phyloP scores from a whole-genome alignment of 2,888 invertebrate species.

The Tillus elongatus region DNA sequence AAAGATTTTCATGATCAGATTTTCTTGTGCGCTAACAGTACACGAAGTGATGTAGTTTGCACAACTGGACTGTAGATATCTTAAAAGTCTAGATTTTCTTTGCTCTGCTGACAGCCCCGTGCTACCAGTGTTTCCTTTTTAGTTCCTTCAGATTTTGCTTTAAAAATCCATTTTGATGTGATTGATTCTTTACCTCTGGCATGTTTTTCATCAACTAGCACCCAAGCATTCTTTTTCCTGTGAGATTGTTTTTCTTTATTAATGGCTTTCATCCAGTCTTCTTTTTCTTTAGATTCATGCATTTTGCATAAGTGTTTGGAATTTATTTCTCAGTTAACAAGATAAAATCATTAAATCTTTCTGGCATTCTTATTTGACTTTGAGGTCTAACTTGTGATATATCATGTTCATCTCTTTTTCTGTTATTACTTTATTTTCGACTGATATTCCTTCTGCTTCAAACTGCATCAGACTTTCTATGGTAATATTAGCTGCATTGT shows the following conservation, averaged over 20 bases:
- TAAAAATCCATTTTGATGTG: neutral
- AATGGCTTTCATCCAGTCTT: slow-evolving; percentile 4
- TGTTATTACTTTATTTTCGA: neutral
- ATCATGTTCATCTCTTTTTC: slow-evolving; percentile 1
- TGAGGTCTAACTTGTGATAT: too few species aligned
- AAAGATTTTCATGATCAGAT: too few species aligned
- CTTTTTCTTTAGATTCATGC: too few species aligned
- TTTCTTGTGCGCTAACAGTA: slow-evolving; percentile 19
- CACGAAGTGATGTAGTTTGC: slow-evolving; percentile 14
- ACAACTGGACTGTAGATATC: slow-evolving; percentile 20
- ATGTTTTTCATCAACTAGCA: too few species aligned
- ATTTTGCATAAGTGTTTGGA: too few species aligned
- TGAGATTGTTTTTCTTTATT: neutral
- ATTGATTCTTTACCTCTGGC: neutral
- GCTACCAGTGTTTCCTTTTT: too few species aligned
- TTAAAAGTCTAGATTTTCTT: slow-evolving; percentile 17
- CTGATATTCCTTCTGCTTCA: neutral
- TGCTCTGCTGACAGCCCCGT: too few species aligned
- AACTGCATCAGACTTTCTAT: too few species aligned
- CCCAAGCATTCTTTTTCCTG: neutral
- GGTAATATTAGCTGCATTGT: too few species aligned
- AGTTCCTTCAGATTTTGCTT: neutral
- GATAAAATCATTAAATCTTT: neutral
- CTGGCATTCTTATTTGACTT: too few species aligned
- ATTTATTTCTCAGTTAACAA: too few species aligned